Conservation (phyloP, 2,888 invertebrate genomes). For the Protonemura montana region DNA sequence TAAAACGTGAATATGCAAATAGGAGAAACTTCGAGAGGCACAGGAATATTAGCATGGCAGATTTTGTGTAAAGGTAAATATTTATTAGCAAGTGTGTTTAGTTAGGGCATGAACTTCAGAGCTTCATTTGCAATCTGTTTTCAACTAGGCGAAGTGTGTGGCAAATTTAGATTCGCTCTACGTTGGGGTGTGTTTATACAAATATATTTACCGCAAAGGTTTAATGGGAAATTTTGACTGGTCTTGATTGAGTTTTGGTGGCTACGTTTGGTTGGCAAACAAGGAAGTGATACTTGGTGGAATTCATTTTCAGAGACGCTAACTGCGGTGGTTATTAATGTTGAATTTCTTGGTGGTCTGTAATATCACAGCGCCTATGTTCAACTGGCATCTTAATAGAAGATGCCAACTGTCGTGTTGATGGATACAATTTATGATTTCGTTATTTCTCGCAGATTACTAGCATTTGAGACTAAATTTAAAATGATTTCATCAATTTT, state of each 20-base stretch:
- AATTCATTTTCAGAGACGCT: too few species aligned
- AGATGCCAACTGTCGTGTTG: too few species aligned
- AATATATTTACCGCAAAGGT: neutral
- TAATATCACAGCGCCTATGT: too few species aligned
- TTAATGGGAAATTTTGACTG: neutral
- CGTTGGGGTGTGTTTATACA: neutral
- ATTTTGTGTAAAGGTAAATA: slow-evolving; percentile 12
- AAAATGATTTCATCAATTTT: too few species aligned
- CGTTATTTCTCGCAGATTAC: too few species aligned
- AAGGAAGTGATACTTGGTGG: too few species aligned
- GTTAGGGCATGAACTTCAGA: neutral
- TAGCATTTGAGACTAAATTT: too few species aligned
- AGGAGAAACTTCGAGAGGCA: neutral
- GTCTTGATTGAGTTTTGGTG: neutral
- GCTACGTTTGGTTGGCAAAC: neutral
- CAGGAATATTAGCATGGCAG: neutral
- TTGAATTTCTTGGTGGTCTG: too few species aligned
- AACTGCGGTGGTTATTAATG: too few species aligned
- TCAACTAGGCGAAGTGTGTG: neutral
- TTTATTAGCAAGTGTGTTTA: neutral
- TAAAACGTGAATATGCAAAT: neutral
- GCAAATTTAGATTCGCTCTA: neutral
- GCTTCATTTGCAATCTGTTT: slow-evolving; percentile 12
- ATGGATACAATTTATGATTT: too few species aligned
- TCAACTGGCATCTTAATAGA: too few species aligned